A percentile compares a stretch with the other conserved stretches of the same genome.
phyloP scores from a whole-genome alignment of 2,888 invertebrate species.

The Kuschelorhynchus macadamiae region DNA sequence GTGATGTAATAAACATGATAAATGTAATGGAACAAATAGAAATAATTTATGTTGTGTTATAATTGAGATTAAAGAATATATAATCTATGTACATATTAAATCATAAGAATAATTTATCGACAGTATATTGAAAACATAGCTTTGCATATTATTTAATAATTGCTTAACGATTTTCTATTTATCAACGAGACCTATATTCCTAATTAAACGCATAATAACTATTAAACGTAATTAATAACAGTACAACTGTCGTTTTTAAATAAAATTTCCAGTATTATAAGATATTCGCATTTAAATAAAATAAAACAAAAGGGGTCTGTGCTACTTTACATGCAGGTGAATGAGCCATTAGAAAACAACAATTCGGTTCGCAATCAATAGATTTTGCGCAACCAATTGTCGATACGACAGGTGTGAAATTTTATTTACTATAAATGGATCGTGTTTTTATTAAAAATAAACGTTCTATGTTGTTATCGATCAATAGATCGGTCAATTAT shows the following conservation, averaged over 20 bases:
- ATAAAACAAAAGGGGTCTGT: not conserved
- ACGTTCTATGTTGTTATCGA: too few species aligned
- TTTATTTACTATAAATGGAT: too few species aligned
- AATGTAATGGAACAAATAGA: too few species aligned
- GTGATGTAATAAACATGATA: too few species aligned
- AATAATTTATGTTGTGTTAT: too few species aligned
- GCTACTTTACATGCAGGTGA: constrained; percentile 3
- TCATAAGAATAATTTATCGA: too few species aligned
- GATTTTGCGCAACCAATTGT: too few species aligned
- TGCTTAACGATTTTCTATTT: constrained; percentile 5
- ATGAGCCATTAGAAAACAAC: too few species aligned
- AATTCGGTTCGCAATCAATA: too few species aligned
- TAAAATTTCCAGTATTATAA: constrained; percentile 1
- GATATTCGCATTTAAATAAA: not conserved
- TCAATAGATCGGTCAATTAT: too few species aligned
- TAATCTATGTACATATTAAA: not conserved
- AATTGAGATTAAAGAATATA: not conserved
- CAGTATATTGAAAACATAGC: not conserved
- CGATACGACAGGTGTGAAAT: too few species aligned
- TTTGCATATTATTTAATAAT: constrained; percentile 4
- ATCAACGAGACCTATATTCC: constrained; percentile 10
- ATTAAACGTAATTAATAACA: not conserved
- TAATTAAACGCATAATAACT: constrained; percentile 7
- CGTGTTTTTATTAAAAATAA: too few species aligned
- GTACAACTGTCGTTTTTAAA: not conserved